Percentiles rank a stretch among this genome's conserved stretches.
Evolutionary conservation across 2,888 invertebrate species (phyloP).

Genomic region (Dolomedes plantarius): DNA sequence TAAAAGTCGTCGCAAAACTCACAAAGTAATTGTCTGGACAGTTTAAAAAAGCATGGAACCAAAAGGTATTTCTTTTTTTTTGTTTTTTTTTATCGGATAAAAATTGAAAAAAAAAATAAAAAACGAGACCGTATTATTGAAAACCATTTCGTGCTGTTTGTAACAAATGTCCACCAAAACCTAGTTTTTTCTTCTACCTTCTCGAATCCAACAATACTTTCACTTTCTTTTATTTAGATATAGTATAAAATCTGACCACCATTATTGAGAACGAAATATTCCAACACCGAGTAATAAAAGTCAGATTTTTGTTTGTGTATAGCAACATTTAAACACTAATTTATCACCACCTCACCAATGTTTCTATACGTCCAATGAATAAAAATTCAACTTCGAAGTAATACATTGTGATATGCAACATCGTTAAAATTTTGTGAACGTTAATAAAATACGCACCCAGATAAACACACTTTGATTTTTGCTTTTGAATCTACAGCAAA

Average conservation of each 20-base stretch:
- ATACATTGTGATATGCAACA: slow-evolving; percentile 70
- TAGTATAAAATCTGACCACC: not conserved
- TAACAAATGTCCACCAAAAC: not conserved
- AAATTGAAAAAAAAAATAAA: too few relatives aligned
- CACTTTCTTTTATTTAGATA: too few relatives aligned
- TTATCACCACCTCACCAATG: slow-evolving; percentile 26
- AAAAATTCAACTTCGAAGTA: slow-evolving; percentile 58
- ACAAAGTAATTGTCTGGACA: slow-evolving; percentile 20
- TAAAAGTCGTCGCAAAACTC: slow-evolving; percentile 30
- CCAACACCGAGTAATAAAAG: not conserved
- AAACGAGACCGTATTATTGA: too few relatives aligned
- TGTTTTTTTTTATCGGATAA: too few relatives aligned
- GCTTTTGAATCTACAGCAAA: slow-evolving; percentile 63
- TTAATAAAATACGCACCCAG: slow-evolving; percentile 37
- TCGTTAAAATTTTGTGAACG: slow-evolving; percentile 57
- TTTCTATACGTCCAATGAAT: slow-evolving; percentile 42
- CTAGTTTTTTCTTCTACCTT: not conserved
- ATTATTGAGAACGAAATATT: not conserved
- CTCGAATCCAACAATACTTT: too few relatives aligned
- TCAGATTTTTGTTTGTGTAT: not conserved
- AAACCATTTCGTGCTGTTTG: too few relatives aligned
- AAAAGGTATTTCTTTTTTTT: too few relatives aligned
- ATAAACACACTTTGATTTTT: slow-evolving; percentile 64
- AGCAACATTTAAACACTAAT: slow-evolving; percentile 18
- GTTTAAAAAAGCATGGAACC: not conserved